These are phyloP conservation scores for Eubucco bourcierii DNA, from an alignment of 2,113 vertebrate species.

Conservation along the genomic window DNA sequence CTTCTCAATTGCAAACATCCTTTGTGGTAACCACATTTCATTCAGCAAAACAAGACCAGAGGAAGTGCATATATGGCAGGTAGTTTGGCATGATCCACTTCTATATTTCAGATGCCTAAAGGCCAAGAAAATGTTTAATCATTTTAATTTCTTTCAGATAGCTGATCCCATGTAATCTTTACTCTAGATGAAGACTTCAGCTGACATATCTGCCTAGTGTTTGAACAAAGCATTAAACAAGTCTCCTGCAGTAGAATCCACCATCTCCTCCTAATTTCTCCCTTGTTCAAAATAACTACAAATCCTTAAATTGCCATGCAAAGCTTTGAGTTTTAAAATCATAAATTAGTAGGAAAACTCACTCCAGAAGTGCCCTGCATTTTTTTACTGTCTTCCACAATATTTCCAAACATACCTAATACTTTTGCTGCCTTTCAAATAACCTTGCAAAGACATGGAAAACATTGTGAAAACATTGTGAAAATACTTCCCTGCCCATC, in stretches of 20 bases:
- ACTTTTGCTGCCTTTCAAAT: neutral
- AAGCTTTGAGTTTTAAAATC: neutral
- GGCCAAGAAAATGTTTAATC: conserved; percentile 3
- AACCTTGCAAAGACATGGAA: neutral
- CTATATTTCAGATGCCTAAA: neutral
- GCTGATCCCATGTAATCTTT: neutral
- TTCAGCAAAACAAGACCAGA: conserved; percentile 8
- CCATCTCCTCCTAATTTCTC: neutral
- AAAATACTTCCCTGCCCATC: neutral
- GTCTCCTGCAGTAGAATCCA: neutral
- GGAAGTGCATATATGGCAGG: neutral
- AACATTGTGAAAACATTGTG: neutral
- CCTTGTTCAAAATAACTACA: neutral
- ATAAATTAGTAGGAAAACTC: neutral
- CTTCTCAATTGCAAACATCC: conserved; percentile 4
- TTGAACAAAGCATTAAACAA: neutral
- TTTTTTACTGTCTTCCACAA: neutral
- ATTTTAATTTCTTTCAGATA: conserved; percentile 39
- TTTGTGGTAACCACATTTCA: conserved; percentile 24
- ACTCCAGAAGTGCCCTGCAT: neutral
- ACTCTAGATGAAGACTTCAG: conserved; percentile 17
- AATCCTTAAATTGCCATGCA: neutral
- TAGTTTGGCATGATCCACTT: neutral
- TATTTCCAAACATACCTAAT: neutral
- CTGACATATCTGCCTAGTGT: neutral